A percentile compares a stretch with the other conserved stretches of the same genome.
Evolutionary conservation across 2,113 vertebrate genomes (phyloP).

Genomic region (Phoenicopterus ruber): DNA sequence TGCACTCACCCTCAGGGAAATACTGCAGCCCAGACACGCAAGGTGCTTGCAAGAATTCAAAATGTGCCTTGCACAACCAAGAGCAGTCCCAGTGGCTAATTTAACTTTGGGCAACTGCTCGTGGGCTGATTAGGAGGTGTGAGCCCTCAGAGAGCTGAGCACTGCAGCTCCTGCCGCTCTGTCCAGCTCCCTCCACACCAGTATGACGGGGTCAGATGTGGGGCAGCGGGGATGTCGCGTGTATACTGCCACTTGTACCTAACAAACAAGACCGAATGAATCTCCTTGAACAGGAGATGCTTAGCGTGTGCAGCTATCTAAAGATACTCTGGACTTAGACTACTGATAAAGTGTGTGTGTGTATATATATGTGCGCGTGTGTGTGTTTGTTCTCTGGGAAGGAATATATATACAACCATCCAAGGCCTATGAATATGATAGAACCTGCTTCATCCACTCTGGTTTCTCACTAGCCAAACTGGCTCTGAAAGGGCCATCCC

Average conservation of each 20-base stretch:
- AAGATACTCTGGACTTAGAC: background rate
- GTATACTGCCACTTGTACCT: background rate
- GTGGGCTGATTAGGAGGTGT: background rate
- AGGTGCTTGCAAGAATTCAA: background rate
- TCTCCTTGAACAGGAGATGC: background rate
- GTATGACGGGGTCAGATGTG: background rate
- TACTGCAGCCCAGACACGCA: background rate
- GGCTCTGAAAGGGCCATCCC: no score
- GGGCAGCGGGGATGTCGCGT: accelerated
- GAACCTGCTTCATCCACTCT: background rate
- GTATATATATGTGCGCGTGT: no score
- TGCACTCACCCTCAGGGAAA: background rate
- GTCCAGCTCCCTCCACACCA: background rate
- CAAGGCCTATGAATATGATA: background rate
- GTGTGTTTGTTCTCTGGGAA: background rate
- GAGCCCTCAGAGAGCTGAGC: background rate
- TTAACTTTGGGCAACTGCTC: background rate
- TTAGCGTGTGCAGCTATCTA: background rate
- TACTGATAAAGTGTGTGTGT: background rate
- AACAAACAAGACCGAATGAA: background rate
- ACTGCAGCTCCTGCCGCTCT: background rate
- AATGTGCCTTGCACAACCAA: background rate
- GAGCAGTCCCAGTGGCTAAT: background rate
- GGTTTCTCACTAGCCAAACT: background rate
- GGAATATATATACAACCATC: background rate